Conservation (phyloP, 1,140 invertebrate genomes). For the Neodiprion lecontei region DNA sequence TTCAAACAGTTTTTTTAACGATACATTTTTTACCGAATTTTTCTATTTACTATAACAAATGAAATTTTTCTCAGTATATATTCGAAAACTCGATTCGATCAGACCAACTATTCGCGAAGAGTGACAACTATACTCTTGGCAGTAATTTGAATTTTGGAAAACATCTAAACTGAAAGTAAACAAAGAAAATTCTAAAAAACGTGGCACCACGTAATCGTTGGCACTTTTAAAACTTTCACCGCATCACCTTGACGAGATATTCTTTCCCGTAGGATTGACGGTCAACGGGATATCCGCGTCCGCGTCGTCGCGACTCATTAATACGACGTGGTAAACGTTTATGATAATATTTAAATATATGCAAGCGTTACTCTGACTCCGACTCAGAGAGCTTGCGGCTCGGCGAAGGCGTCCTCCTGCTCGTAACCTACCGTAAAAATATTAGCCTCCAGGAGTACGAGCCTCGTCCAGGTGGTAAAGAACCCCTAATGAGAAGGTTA, state of each 20-base stretch:
- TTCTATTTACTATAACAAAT: too few species aligned
- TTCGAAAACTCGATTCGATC: too few species aligned
- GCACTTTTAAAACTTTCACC: too few species aligned
- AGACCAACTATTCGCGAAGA: too few species aligned
- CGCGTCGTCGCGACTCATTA: neutral
- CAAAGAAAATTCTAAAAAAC: too few species aligned
- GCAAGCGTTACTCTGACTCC: neutral
- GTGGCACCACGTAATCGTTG: too few species aligned
- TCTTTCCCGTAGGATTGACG: too few species aligned
- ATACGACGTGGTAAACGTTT: neutral
- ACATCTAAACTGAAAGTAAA: neutral
- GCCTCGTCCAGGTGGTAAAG: neutral
- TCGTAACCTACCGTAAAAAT: neutral
- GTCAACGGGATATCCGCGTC: neutral
- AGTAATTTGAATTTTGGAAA: neutral
- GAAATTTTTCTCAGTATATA: too few species aligned
- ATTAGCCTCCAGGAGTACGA: neutral
- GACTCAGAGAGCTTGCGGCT: neutral
- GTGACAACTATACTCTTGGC: too few species aligned
- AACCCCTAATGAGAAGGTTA: constrained; percentile 14
- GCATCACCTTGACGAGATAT: too few species aligned
- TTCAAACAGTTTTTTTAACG: too few species aligned
- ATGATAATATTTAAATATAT: neutral
- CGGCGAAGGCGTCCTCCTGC: neutral
- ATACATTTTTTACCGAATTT: too few species aligned